phyloP scores from a whole-genome alignment of 2,888 invertebrate species.

The Peribatodes rhomboidaria region DNA sequence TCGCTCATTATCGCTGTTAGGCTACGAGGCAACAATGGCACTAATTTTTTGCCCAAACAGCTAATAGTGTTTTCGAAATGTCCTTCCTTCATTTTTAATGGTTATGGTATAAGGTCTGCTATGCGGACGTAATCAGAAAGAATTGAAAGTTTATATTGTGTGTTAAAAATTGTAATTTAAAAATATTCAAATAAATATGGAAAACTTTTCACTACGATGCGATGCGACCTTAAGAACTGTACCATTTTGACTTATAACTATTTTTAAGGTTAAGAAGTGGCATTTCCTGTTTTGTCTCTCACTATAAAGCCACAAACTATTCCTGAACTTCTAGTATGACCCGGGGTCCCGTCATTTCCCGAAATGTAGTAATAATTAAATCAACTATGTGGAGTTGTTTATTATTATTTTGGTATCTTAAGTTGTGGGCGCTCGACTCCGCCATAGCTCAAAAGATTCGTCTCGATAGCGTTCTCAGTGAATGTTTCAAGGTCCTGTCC shows the following conservation, averaged over 20 bases:
- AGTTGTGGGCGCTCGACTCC: conserved; percentile 73
- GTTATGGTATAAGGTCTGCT: conserved; percentile 9
- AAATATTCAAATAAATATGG: not conserved
- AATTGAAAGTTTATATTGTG: not conserved
- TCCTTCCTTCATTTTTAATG: conserved; percentile 22
- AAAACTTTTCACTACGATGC: not conserved
- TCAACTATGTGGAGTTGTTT: conserved; percentile 27
- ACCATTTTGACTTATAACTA: not conserved
- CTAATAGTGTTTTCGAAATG: conserved; percentile 16
- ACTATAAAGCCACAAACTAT: conserved; percentile 6
- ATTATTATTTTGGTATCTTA: conserved; percentile 52
- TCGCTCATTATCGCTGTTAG: conserved; percentile 65
- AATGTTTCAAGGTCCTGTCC: conserved; percentile 85
- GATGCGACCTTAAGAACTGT: not conserved
- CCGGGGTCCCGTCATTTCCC: conserved; percentile 1
- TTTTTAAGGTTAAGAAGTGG: not conserved
- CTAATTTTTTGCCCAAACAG: conserved; percentile 29
- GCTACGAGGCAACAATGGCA: conserved; percentile 25
- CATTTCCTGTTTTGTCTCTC: conserved; percentile 4
- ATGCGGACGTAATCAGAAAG: not conserved
- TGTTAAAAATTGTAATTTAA: not conserved
- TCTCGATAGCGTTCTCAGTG: conserved; percentile 80
- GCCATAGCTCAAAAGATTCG: conserved; percentile 74
- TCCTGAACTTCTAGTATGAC: not conserved
- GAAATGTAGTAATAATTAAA: conserved; percentile 20